Evolutionary conservation across 2,797 vertebrate genomes (phyloP).

Genomic region (Hippopotamyrus pictus): DNA sequence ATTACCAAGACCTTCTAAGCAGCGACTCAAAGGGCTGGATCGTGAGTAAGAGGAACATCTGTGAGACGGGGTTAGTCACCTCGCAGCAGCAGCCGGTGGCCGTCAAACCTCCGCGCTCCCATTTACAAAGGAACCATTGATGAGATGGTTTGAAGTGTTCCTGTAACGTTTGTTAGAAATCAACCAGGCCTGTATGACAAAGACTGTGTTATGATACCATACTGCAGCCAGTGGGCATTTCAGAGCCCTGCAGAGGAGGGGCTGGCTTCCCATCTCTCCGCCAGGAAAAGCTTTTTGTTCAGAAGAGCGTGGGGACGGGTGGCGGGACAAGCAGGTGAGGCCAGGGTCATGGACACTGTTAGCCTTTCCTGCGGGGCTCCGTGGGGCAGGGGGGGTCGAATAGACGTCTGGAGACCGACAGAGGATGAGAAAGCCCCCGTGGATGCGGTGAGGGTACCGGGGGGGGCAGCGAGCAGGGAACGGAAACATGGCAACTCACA

Average conservation of each 20-base stretch:
- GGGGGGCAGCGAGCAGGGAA: neutral
- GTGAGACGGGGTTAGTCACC: conserved; percentile 21
- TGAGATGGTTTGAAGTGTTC: neutral
- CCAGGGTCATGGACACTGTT: neutral
- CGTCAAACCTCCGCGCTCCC: neutral
- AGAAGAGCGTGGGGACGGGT: neutral
- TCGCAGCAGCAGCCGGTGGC: neutral
- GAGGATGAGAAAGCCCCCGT: neutral
- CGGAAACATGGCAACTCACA: neutral
- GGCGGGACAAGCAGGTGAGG: neutral
- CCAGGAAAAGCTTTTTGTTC: conserved; percentile 5
- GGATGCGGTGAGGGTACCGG: neutral
- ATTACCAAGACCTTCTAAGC: conserved; percentile 15
- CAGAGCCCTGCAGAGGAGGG: neutral
- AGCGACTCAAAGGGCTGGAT: conserved; percentile 7
- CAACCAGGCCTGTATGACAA: neutral
- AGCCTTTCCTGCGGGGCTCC: neutral
- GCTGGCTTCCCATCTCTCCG: neutral
- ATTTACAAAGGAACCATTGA: conserved; percentile 24
- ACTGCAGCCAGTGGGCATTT: conserved; percentile 15
- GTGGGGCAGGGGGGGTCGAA: neutral
- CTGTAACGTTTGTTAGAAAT: conserved; percentile 19
- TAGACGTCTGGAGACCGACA: neutral
- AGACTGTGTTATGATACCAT: conserved; percentile 2
- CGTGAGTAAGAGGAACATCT: conserved; percentile 27